These are phyloP conservation scores for Hipposideros armiger DNA, from an alignment of 2,113 vertebrate species.

Conservation along the genomic window DNA sequence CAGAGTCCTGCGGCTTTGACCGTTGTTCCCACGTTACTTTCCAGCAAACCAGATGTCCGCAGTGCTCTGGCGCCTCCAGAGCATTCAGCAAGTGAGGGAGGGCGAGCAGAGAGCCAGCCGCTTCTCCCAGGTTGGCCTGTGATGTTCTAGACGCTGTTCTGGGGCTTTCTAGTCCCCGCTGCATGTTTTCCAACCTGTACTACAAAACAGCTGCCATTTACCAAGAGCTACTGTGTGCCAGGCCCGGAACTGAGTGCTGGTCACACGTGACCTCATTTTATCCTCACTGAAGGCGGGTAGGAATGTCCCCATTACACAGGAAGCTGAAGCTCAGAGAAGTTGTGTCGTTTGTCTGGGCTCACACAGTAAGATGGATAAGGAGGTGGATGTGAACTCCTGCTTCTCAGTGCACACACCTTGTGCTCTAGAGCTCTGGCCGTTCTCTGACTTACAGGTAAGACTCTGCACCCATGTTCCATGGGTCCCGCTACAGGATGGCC, in stretches of 20 bases:
- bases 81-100: neutral
- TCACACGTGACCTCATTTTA: accelerated
- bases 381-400: accelerated
- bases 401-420: accelerated
- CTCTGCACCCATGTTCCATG: too few species aligned
- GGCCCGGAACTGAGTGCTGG: neutral
- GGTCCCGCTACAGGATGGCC: neutral
- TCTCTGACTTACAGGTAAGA: accelerated
- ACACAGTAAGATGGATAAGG: accelerated
- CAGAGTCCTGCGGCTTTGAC: neutral
- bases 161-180: neutral
- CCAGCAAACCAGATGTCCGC: too few species aligned
- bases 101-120: accelerated
- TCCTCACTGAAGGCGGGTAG: accelerated
- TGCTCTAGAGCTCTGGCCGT: accelerated
- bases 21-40: accelerated
- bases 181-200: accelerated
- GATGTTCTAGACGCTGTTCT: accelerated
- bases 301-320: accelerated
- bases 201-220: neutral
- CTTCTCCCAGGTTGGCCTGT: neutral
- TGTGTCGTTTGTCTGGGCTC: neutral
- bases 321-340: neutral
- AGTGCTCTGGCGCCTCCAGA: neutral
- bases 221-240: accelerated